Percentiles rank a stretch among this genome's conserved stretches.
Evolutionary conservation across 2,888 invertebrate species (phyloP).

Genomic region (Anodontia alba): DNA sequence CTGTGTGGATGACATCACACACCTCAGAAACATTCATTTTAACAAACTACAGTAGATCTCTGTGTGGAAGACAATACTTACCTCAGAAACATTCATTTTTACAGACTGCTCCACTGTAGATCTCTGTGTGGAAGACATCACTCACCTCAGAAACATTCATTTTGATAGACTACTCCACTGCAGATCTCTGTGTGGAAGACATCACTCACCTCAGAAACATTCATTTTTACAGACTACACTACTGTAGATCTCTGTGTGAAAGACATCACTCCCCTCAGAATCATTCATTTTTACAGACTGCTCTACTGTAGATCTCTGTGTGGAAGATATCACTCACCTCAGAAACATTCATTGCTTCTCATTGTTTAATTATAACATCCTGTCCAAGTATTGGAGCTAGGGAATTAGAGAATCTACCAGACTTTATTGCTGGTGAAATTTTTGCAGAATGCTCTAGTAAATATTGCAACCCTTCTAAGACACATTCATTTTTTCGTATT

Average conservation of each 20-base stretch:
- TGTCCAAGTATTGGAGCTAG: neutral
- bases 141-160: constrained; percentile 27
- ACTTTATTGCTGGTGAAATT: constrained; percentile 33
- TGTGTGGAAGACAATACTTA: too few species aligned
- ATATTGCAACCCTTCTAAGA: constrained; percentile 18
- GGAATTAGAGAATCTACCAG: neutral
- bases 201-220: constrained; percentile 28
- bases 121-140: constrained; percentile 40
- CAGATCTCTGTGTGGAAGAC: constrained; percentile 42
- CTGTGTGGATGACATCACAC: constrained; percentile 37
- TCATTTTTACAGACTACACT: constrained; percentile 27
- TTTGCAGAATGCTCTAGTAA: constrained; percentile 38
- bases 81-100: too few species aligned
- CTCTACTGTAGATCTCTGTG: too few species aligned
- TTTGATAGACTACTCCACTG: constrained; percentile 36
- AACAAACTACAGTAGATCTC: too few species aligned
- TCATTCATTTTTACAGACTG: too few species aligned
- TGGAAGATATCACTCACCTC: too few species aligned
- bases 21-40: constrained; percentile 35
- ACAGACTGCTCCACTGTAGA: constrained; percentile 38
- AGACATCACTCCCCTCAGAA: too few species aligned
- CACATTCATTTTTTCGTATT: constrained; percentile 35
- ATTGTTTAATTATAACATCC: neutral
- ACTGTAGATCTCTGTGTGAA: too few species aligned
- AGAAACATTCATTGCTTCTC: too few species aligned